Evolutionary conservation across 2,113 vertebrate species (phyloP), one percentile per base, ranked within the genome.

Genomic region (Lipotes vexillifer): DNA sequence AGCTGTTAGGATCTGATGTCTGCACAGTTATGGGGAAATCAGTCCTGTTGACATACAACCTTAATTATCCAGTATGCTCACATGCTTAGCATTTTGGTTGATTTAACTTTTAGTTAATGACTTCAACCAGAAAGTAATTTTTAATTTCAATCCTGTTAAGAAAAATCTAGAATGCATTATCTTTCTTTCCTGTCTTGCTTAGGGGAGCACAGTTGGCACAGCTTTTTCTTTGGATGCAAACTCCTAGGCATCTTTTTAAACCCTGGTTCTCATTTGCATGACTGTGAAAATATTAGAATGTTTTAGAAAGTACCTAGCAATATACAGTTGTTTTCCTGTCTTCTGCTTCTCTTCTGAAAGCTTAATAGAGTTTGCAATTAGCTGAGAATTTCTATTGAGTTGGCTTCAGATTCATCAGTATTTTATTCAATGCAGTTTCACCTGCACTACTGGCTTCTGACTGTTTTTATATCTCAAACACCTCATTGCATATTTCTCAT

Each of bases 41-140:
- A n/a, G 25, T 21, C 59, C 59, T 66, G 52, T 49, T 41, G 63
- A 97, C 63, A 65, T 36, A 95, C 10, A 69, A 59, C 4, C 78
- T 77, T 65, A 74, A 96, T 84, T 29, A 75, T 46, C n/a, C 84
- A 88, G 27, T 86, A 59, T 68, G 55, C 11, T 75, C 8, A 55
- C 61, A 71, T 66, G 74, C 38, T 65, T 85, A 83, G 68, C 59
- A 93, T 38, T 91, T 63, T 77, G 59, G 44, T 93, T 91, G 57
- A 88, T 86, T 96, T 63, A 81, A 72, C n/a, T 88, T 87, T 87
- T 75, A 68, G 38, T 55, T 80, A 92, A 77, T 38, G 31, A 96
- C 41, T 86, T 87, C 31, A 84, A 85, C 5, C 18, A 71, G 49
- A 66, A 94, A 90, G 21, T 46, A 38, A 88, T 49, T 59, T 69